Percentiles rank a stretch among this genome's conserved stretches.
Conservation (phyloP, 2,797 vertebrate species). For the Clarias platycephalus region DNA sequence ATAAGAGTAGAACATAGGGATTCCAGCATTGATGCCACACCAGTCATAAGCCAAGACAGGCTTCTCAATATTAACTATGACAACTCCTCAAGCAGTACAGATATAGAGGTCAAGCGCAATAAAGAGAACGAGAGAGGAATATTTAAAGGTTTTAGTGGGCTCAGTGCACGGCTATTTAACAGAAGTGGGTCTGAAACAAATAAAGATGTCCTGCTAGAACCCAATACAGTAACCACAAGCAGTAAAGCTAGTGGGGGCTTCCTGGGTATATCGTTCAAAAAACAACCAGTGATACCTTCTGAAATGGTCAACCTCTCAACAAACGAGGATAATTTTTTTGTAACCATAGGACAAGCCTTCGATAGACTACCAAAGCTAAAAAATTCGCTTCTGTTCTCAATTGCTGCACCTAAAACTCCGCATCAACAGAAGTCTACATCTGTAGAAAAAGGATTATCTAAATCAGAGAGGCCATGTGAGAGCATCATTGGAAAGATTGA, state of each 20-base stretch:
- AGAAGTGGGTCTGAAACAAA: conserved; percentile 38
- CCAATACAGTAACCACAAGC: conserved; percentile 24
- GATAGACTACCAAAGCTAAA: conserved; percentile 30
- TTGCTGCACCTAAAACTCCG: neutral
- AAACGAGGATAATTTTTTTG: conserved; percentile 32
- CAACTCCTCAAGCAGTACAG: conserved; percentile 52
- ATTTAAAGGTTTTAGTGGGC: conserved; percentile 38
- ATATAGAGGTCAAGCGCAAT: conserved; percentile 40
- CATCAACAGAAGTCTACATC: neutral
- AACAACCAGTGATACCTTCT: neutral
- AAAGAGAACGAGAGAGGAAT: conserved; percentile 17
- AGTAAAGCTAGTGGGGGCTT: neutral
- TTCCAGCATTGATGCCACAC: conserved; percentile 3
- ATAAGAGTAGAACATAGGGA: conserved; percentile 34
- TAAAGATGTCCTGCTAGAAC: conserved; percentile 7
- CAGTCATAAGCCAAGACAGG: conserved; percentile 36
- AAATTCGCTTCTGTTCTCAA: conserved; percentile 33
- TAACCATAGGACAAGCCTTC: conserved; percentile 23
- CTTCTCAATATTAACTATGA: conserved; percentile 51
- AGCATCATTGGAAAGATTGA: conserved; percentile 11
- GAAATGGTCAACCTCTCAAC: neutral
- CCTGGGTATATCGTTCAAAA: conserved; percentile 28
- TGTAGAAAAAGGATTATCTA: neutral
- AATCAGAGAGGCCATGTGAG: neutral
- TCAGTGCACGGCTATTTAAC: conserved; percentile 40